Evolutionary conservation across 2,113 vertebrate species (phyloP).

Genomic region (Cygnus buccinator): DNA sequence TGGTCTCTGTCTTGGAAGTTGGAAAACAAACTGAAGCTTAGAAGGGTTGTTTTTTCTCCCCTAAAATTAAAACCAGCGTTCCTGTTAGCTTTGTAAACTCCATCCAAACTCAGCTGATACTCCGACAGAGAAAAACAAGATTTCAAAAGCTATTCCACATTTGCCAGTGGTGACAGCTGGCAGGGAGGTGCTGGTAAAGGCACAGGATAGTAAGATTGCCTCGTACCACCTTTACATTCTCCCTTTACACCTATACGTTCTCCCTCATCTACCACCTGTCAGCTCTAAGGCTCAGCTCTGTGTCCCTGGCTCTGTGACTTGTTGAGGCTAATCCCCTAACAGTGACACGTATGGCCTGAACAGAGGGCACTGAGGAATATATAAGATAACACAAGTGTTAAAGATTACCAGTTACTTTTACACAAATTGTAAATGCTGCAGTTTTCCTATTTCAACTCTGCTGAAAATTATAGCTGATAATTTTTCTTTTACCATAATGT

Average conservation of each 20-base stretch:
- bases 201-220: neutral
- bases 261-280: neutral
- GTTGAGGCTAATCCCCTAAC: neutral
- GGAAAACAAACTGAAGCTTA: constrained; percentile 52
- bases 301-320: neutral
- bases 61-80: constrained; percentile 65
- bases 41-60: neutral
- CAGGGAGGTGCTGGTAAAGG: accelerated
- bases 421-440: neutral
- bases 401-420: neutral
- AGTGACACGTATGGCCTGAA: neutral
- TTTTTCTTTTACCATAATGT: neutral
- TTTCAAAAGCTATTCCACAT: constrained; percentile 2
- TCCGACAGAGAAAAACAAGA: neutral
- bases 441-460: neutral
- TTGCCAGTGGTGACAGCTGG: neutral
- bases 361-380: neutral
- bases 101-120: neutral
- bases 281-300: neutral
- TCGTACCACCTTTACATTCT: neutral
- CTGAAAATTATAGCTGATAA: neutral
- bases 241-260: neutral
- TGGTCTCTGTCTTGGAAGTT: constrained; percentile 45
- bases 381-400: neutral
- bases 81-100: constrained; percentile 3